Conservation (phyloP, 1,140 invertebrate genomes). For the Mamestra configurata region DNA sequence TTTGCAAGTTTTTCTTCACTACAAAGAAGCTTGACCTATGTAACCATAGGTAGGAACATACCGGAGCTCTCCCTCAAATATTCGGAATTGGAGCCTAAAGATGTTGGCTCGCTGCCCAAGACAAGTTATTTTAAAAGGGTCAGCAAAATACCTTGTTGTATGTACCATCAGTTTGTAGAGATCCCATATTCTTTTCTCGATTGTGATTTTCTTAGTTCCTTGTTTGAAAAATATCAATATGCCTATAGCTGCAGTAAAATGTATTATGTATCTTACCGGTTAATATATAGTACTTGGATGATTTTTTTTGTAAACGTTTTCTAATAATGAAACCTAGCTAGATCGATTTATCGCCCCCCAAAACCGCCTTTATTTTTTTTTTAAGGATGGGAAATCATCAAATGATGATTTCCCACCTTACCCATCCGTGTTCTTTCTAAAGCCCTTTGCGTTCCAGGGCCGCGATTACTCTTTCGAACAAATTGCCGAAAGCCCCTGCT, state of each 20-base stretch:
- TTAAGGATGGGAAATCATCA: too few species aligned
- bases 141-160: not conserved
- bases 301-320: too few species aligned
- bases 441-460: too few species aligned
- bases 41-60: not conserved
- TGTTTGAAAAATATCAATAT: not conserved
- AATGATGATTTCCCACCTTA: too few species aligned
- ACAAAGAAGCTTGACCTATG: not conserved
- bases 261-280: too few species aligned
- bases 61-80: not conserved
- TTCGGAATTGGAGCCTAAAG: not conserved
- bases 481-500: too few species aligned
- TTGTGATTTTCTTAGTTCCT: not conserved
- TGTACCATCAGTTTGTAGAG: not conserved
- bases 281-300: too few species aligned
- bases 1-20: not conserved
- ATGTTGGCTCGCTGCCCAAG: constrained; percentile 11
- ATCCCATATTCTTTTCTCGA: not conserved
- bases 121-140: constrained; percentile 20
- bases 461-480: too few species aligned
- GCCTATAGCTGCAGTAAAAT: not conserved
- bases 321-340: too few species aligned
- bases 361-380: too few species aligned
- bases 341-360: too few species aligned
- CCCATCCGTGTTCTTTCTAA: too few species aligned